Percentiles rank a stretch among this genome's conserved stretches.
phyloP scores from a whole-genome alignment of 1,140 invertebrate species.

The Papilio xuthus region DNA sequence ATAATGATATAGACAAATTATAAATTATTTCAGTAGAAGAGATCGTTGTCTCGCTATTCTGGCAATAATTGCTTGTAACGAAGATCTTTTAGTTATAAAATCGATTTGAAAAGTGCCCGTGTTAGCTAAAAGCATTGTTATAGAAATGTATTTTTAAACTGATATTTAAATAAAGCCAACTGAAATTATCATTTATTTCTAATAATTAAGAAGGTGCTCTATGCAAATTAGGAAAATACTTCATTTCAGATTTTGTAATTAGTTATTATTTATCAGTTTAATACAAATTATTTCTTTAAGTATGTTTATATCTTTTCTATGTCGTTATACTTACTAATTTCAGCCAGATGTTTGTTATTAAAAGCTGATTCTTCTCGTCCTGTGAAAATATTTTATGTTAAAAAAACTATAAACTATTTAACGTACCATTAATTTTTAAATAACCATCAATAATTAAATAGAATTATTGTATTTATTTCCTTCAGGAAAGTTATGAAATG shows the following conservation, averaged over 20 bases:
- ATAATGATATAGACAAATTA: not conserved
- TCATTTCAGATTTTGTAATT: not conserved
- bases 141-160: not conserved
- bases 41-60: not conserved
- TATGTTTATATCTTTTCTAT: not conserved
- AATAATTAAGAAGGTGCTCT: slow-evolving; percentile 10
- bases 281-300: not conserved
- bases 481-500: not conserved
- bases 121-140: not conserved
- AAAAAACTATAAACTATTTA: not conserved
- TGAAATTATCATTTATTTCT: not conserved
- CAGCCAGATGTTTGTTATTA: slow-evolving; percentile 96
- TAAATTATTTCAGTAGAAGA: not conserved
- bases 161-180: not conserved
- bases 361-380: slow-evolving; percentile 96
- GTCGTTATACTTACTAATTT: slow-evolving; percentile 81
- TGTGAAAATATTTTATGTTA: slow-evolving; percentile 74
- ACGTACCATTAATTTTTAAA: not conserved
- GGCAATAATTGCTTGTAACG: not conserved
- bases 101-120: not conserved
- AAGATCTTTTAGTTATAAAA: not conserved
- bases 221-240: slow-evolving; percentile 5
- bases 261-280: slow-evolving; percentile 15
- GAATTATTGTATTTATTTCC: no score
- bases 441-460: not conserved